Evolutionary conservation across 2,888 invertebrate species (phyloP).

Genomic region (Minunthozetes semirufus): DNA sequence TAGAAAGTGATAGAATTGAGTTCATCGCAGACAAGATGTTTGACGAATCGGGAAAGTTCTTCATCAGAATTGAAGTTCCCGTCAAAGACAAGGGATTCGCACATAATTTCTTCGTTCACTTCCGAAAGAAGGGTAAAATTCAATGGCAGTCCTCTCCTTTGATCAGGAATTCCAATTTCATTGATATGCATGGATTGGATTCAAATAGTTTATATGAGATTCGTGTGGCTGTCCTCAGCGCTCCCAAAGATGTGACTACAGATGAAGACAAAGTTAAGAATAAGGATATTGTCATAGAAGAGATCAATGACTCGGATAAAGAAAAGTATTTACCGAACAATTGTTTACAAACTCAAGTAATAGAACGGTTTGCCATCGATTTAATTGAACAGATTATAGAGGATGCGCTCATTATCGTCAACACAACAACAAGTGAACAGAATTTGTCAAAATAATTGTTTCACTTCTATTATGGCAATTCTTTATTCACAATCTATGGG

Average conservation of each 20-base stretch:
- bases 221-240: neutral
- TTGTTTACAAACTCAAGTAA: neutral
- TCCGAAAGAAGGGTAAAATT: neutral
- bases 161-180: neutral
- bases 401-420: neutral
- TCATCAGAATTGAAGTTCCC: neutral
- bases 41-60: neutral
- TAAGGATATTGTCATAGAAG: neutral
- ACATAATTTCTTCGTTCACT: neutral
- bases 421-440: too few relatives aligned
- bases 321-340: neutral
- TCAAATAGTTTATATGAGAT: neutral
- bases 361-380: neutral
- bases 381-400: neutral
- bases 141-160: neutral
- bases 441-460: too few relatives aligned
- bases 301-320: neutral
- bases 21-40: neutral
- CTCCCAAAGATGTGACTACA: neutral
- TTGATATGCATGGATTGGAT: neutral
- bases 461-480: too few relatives aligned
- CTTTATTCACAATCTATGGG: too few relatives aligned
- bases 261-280: neutral
- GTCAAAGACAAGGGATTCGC: neutral
- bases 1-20: too few relatives aligned